Base-by-base conservation (phyloP, 2,888 invertebrate species). In the Hydriomena furcata region DNA sequence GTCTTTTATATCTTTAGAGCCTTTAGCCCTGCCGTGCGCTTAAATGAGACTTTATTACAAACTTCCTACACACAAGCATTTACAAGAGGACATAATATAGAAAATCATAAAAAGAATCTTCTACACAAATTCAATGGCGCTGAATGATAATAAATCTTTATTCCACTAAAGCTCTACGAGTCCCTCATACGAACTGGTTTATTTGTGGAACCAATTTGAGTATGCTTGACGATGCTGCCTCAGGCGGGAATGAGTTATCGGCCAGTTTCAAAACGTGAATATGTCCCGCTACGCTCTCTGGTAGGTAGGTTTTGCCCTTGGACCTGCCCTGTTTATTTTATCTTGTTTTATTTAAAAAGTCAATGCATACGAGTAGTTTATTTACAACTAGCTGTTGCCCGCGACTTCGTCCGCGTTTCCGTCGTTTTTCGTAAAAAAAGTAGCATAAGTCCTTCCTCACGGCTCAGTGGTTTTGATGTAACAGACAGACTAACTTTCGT, bases 131-230 rank as follows among this genome's bases (percentile, higher is more conserved):
- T 30, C 50, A 54, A 54, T 54, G 50, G 35, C 51, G 47, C 44
- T 50, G 38, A 49, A 56, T 50, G 58, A 56, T 46, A 58, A 56
- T 61, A 61, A 55, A 56, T 61, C 48, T 58, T 52, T 42, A 50
- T 58, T 52, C 47, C 30, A 47, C 28, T 50, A 47, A 49, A 53
- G 56, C 49, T 56, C 53, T 53, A 60, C 55, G 52, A 52, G 67
- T 66, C 63, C 61, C 58, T 36, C 42, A 30, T 52, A 49, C 41
- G 45, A 57, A 59, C 51, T 66, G 58, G 66, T 76, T 75, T 75
- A 71, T 76, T 73, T 75, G 73, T 72, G 65, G 68, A 66, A 68
- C 62, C 75, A 76, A 79, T 79, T 77, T 78, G 73, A 76, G 74
- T 77, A 75, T 69, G 72, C 71, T 71, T 71, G 71, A 68, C 71